A percentile compares a stretch with the other conserved stretches of the same genome.
Evolutionary conservation across 2,797 vertebrate species (phyloP).

Genomic region (Hipposideros larvatus): DNA sequence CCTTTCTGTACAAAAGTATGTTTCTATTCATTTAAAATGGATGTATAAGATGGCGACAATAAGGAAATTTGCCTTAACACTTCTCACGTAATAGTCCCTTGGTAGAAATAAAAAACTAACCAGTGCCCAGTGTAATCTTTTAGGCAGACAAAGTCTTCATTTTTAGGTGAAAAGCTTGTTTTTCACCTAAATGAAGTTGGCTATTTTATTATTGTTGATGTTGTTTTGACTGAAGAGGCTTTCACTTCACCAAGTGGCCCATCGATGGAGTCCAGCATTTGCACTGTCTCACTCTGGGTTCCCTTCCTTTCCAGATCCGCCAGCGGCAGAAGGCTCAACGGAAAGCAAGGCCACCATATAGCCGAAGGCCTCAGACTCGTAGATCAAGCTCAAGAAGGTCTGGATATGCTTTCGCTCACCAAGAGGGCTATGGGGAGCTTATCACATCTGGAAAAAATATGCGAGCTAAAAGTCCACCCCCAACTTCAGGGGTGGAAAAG

Average conservation of each 20-base stretch:
- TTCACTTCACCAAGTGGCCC: not conserved
- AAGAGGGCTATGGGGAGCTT: conserved; percentile 92
- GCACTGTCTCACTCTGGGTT: not conserved
- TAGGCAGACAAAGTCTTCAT: not conserved
- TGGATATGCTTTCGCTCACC: conserved; percentile 93
- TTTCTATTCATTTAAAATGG: not conserved
- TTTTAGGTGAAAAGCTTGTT: conserved; percentile 11
- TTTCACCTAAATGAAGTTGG: not conserved
- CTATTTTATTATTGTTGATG: not conserved
- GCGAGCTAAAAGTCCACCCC: conserved; percentile 84
- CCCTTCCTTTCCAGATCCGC: conserved; percentile 88
- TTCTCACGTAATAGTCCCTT: not conserved
- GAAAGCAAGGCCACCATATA: conserved; percentile 87
- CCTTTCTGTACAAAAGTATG: not conserved
- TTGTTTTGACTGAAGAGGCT: not conserved
- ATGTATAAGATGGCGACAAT: not conserved
- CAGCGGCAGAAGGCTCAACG: conserved; percentile 89
- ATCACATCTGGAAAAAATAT: conserved; percentile 94
- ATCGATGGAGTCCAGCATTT: not conserved
- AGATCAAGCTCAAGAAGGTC: conserved; percentile 92
- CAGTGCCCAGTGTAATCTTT: not conserved
- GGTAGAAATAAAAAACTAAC: conserved; percentile 15
- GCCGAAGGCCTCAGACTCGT: conserved; percentile 88
- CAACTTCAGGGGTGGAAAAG: conserved; percentile 83
- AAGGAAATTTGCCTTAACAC: not conserved